Evolutionary conservation across 2,113 vertebrate genomes (phyloP).

Genomic region (Anoura caudifer): DNA sequence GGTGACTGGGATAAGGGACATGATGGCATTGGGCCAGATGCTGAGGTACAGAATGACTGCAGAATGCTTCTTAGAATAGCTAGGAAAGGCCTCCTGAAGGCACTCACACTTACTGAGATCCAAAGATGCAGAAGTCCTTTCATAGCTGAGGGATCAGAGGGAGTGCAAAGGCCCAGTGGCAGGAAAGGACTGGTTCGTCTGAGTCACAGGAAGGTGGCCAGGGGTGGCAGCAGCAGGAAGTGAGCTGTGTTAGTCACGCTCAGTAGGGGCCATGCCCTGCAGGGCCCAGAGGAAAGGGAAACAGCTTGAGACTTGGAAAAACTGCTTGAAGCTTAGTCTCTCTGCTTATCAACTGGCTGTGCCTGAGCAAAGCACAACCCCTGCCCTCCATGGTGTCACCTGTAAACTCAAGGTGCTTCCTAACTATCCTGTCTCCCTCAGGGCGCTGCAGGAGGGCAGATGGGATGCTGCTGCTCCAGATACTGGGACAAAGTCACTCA

Average conservation of each 20-base stretch:
- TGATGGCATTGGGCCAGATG: not conserved
- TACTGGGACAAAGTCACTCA: not conserved
- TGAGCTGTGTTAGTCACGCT: not conserved
- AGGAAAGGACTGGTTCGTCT: not conserved
- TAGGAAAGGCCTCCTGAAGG: not conserved
- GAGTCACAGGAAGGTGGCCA: not conserved
- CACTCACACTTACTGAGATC: not conserved
- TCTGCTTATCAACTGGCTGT: not conserved
- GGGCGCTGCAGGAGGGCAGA: not conserved
- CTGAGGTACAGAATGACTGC: not conserved
- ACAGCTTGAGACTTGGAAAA: not conserved
- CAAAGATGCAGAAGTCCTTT: not conserved
- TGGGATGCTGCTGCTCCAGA: not conserved
- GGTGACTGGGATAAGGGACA: not conserved
- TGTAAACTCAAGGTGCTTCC: not conserved
- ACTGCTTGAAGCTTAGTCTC: not conserved
- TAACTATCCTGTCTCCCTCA: not conserved
- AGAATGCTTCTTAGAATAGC: not conserved
- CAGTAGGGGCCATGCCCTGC: too few relatives aligned
- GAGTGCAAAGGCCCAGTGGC: not conserved
- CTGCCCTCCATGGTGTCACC: not conserved
- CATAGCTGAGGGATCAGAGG: not conserved
- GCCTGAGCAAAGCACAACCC: not conserved
- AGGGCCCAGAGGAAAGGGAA: not conserved
- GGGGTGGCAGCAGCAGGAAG: not conserved